Conservation (phyloP, 2,113 vertebrate species). For the Crotalus horridus region DNA sequence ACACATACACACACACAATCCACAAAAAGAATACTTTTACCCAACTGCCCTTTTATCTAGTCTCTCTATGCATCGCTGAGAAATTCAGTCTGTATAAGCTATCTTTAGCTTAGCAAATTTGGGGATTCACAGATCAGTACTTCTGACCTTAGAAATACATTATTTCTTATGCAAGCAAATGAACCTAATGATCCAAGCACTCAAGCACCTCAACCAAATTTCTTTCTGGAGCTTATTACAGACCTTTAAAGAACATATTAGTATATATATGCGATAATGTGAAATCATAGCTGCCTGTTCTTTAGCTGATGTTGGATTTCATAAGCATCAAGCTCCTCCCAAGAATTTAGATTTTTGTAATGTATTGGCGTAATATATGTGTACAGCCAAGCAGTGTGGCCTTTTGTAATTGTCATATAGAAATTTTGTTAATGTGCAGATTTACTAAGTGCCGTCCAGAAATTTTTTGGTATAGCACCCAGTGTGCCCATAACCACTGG, state of each 20-base stretch:
- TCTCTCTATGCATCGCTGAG: background rate
- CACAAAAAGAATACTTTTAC: background rate
- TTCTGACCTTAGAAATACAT: background rate
- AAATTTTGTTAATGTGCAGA: background rate
- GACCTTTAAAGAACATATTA: constrained; percentile 43
- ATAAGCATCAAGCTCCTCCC: too few species aligned
- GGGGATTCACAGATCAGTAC: background rate
- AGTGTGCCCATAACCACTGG: background rate
- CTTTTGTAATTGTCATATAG: background rate
- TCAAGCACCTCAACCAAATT: constrained; percentile 27
- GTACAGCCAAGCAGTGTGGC: background rate
- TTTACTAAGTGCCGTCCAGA: background rate
- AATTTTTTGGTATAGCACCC: background rate
- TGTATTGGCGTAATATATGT: background rate
- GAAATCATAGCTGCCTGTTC: background rate
- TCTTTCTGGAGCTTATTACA: constrained; percentile 44
- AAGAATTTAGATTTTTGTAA: background rate
- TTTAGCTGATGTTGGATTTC: background rate
- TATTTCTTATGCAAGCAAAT: background rate
- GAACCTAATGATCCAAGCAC: constrained; percentile 30
- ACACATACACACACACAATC: background rate
- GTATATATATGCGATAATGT: background rate
- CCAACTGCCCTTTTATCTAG: background rate
- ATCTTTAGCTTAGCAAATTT: background rate
- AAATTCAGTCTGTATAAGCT: background rate